These are phyloP conservation scores for Siderastrea siderea DNA, from an alignment of 92 coral and sea anemone genomes.

Conservation along the genomic window DNA sequence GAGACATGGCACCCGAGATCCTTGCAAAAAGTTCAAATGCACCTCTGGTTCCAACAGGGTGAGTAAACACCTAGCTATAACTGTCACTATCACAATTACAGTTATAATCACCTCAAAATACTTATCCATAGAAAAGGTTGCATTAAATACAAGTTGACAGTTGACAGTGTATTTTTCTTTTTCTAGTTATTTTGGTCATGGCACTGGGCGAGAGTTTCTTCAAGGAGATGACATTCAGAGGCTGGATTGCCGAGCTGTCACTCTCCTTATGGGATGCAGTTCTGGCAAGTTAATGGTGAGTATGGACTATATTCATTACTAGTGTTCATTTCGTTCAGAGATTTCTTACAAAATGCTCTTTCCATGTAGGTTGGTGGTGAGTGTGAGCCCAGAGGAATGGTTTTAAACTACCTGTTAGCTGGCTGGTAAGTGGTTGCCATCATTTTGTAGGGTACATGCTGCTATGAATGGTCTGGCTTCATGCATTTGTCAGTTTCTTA, in stretches of 20 bases:
- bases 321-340: neutral
- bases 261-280: slow-evolving; percentile 97
- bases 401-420: slow-evolving; percentile 88
- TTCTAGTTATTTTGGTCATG: slow-evolving; percentile 94
- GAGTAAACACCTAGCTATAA: too few species aligned
- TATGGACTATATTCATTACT: neutral
- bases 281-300: slow-evolving; percentile 94
- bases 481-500: too few species aligned
- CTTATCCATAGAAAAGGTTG: too few species aligned
- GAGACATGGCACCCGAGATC: too few species aligned
- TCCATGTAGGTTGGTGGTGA: slow-evolving; percentile 84
- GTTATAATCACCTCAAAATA: too few species aligned
- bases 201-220: slow-evolving; percentile 89
- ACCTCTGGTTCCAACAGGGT: too few species aligned
- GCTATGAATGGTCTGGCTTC: too few species aligned
- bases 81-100: too few species aligned
- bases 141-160: too few species aligned
- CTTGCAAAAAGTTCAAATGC: too few species aligned
- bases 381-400: slow-evolving; percentile 98
- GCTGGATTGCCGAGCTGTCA: slow-evolving; percentile 88
- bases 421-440: slow-evolving; percentile 84
- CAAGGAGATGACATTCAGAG: slow-evolving; percentile 94
- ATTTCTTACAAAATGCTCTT: neutral
- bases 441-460: neutral
- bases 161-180: neutral